Evolutionary conservation across 2,113 vertebrate genomes (phyloP).

Genomic region (Pelusios castaneus): DNA sequence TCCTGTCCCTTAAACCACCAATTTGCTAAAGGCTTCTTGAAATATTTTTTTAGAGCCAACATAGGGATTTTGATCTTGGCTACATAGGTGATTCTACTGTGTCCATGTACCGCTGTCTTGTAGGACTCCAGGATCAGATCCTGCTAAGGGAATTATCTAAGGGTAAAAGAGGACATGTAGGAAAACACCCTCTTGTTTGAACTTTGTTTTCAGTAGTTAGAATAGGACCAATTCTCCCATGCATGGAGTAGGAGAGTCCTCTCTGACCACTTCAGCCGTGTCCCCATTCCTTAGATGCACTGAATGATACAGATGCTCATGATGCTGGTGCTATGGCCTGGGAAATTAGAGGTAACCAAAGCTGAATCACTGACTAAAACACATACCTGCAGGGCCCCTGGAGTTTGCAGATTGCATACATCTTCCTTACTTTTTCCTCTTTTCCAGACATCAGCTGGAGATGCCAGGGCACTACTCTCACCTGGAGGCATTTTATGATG

Average conservation of each 20-base stretch:
- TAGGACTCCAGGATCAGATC: background rate
- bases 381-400: background rate
- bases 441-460: conserved; percentile 91
- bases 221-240: background rate
- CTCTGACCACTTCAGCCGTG: fast-evolving
- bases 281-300: fast-evolving
- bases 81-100: background rate
- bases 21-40: background rate
- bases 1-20: background rate
- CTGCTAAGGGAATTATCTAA: background rate
- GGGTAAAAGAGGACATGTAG: background rate
- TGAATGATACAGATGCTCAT: background rate
- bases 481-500: conserved; percentile 96
- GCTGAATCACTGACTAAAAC: background rate
- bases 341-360: background rate
- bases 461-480: conserved; percentile 95
- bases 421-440: conserved; percentile 1
- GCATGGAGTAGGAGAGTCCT: background rate
- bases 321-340: fast-evolving
- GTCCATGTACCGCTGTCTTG: background rate
- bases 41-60: background rate
- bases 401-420: background rate
- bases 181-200: background rate
- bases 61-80: background rate
- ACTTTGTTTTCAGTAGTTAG: background rate